A percentile compares a stretch with the other conserved stretches of the same genome.
phyloP scores from a whole-genome alignment of 2,797 vertebrate genomes.

The Poeciliopsis turneri region DNA sequence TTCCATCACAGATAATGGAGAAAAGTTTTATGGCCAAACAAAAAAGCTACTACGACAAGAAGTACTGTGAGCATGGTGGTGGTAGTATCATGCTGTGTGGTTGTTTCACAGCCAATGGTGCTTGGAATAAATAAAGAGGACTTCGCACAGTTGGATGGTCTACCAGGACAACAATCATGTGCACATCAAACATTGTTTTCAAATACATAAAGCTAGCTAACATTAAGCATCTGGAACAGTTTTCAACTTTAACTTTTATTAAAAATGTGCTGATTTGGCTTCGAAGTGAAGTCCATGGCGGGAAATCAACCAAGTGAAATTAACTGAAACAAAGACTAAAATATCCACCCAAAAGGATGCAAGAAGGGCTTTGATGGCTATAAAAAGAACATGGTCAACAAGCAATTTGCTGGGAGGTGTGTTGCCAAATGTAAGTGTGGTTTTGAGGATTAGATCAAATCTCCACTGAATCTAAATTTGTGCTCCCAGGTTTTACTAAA shows the following conservation, averaged over 20 bases:
- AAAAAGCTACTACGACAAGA: neutral
- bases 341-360: neutral
- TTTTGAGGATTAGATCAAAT: neutral
- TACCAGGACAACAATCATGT: neutral
- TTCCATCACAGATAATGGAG: neutral
- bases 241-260: neutral
- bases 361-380: neutral
- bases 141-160: neutral
- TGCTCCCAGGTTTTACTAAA: neutral
- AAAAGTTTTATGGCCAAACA: neutral
- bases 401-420: neutral
- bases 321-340: neutral
- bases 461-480: neutral
- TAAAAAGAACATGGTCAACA: neutral
- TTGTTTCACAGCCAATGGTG: neutral
- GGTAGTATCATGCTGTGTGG: constrained; percentile 2
- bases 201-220: neutral
- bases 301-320: neutral
- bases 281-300: neutral
- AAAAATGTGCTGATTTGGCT: constrained; percentile 1
- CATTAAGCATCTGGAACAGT: neutral
- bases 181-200: neutral
- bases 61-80: neutral
- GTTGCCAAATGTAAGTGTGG: neutral
- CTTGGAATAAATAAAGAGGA: neutral